phyloP scores from a whole-genome alignment of 2,113 vertebrate species.

The Tragulus kanchil region DNA sequence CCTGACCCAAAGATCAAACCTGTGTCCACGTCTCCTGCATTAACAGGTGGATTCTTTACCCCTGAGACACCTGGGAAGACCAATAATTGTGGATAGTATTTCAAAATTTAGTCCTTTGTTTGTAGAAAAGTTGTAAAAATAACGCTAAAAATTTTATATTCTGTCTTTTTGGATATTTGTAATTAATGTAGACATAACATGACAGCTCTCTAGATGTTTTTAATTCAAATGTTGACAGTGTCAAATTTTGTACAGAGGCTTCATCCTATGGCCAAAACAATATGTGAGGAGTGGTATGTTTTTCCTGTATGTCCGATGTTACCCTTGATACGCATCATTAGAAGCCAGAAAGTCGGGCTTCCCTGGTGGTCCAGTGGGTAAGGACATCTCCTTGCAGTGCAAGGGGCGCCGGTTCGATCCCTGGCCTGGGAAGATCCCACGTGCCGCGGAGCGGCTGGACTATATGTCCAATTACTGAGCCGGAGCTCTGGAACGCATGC shows the following conservation, averaged over 20 bases:
- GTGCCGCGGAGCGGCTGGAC: no score
- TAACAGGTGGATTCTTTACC: background rate
- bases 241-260: conserved; percentile 18
- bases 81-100: conserved; percentile 28
- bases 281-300: conserved; percentile 46
- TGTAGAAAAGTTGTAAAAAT: conserved; percentile 47
- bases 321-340: conserved; percentile 43
- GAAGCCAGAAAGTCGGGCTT: conserved; percentile 26
- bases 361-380: no score
- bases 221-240: conserved; percentile 52
- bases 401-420: no score
- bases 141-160: background rate
- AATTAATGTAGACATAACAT: conserved; percentile 28
- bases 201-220: conserved; percentile 35
- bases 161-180: background rate
- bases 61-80: background rate
- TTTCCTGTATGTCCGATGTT: conserved; percentile 61
- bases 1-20: background rate
- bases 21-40: background rate
- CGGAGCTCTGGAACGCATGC: no score
- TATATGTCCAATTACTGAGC: no score
- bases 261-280: conserved; percentile 46
- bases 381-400: no score
- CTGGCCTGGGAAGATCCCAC: no score
- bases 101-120: conserved; percentile 54